Base-by-base conservation (phyloP, 2,888 invertebrate species). In the Trilocha varians region DNA sequence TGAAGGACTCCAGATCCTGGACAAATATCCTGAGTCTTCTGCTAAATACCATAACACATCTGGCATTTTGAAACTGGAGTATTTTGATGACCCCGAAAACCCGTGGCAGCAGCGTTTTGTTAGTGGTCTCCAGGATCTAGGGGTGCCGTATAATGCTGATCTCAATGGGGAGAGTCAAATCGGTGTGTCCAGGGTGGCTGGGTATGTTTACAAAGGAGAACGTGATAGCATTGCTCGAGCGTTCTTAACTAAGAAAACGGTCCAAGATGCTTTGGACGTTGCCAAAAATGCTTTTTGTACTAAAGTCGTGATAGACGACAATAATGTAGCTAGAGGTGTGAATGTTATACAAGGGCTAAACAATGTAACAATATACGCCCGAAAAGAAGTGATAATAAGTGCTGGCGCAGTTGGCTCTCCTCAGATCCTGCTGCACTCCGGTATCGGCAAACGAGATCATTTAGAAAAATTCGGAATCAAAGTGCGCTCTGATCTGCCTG, bases 401-500 rank as follows among this genome's bases (percentile, higher is more conserved):
- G 77, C 79, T 0, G 80, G 80, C 0, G 43, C 77, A 0, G 46
- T 78, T 1, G 73, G 61, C 0, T 70, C 72, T 1, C 67, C 79
- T 6, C 75, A 78, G 33, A 58, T 80, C 41, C 43, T 80, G 39
- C 59, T 74, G 73, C 43, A 70, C 16, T 80, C 79, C 1, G 80
- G 80, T 0, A 47, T 80, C 2, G 80, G 79, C 0, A 72, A 63
- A 1, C 55, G 61, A 2, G 53, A 59, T 1, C 75, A 76, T 38
- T 53, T 79, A 32, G 32, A 46, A 4, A 36, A 46, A 4, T 49
- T 71, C 39, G 53, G 53, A 0, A 66, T 79, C 13, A 42, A 52
- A 1, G 60, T 71, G 2, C 56, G 52, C 32, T 56, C 52, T 0
- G 56, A 78, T 41, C 43, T 73, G 13, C 62, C 77, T 0, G 78